Conservation (phyloP, 1,140 invertebrate genomes). For the Drosophila ficusphila region DNA sequence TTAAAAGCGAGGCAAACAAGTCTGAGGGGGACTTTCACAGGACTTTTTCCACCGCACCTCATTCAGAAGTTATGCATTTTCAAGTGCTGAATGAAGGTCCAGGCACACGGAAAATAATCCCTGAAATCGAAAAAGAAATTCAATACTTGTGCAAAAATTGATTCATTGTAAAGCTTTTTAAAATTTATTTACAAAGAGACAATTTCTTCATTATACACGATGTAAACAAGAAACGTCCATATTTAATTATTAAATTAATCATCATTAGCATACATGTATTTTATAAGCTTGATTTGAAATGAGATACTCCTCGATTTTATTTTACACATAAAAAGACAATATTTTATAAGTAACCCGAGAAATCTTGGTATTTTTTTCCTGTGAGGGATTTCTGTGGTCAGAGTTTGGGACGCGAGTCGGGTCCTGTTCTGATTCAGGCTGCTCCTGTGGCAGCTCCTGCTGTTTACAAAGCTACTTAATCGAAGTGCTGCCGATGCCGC, state of each 20-base stretch:
- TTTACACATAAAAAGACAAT: too few relatives aligned
- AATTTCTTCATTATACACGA: too few relatives aligned
- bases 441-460: constrained; percentile 41
- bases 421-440: constrained; percentile 19
- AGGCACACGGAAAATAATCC: constrained; percentile 1
- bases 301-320: too few relatives aligned
- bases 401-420: neutral
- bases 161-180: too few relatives aligned
- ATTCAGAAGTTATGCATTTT: constrained; percentile 76
- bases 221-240: too few relatives aligned
- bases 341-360: neutral
- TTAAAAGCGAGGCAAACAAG: constrained; percentile 77
- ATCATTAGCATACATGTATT: too few relatives aligned
- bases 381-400: neutral
- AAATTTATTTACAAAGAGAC: too few relatives aligned
- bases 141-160: too few relatives aligned
- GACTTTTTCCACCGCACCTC: constrained; percentile 28
- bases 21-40: constrained; percentile 26
- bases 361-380: neutral
- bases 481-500: constrained; percentile 73
- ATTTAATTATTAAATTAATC: too few relatives aligned
- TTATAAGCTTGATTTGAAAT: too few relatives aligned
- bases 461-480: constrained; percentile 82
- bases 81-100: constrained; percentile 60
- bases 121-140: neutral